These are phyloP conservation scores for Xiphorhynchus elegans DNA, from an alignment of 2,113 vertebrate species.

Conservation along the genomic window DNA sequence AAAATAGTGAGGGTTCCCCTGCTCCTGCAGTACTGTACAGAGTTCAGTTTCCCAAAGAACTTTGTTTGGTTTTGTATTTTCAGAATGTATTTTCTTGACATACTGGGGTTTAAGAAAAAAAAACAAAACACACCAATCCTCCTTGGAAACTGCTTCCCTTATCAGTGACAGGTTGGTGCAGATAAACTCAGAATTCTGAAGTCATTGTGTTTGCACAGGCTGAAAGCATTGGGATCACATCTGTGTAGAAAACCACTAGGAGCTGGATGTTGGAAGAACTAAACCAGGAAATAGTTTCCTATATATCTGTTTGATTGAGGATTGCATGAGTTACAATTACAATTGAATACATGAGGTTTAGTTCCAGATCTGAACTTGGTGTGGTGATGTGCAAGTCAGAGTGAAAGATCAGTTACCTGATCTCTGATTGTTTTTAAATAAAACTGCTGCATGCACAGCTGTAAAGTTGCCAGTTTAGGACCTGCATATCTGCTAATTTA, in stretches of 20 bases:
- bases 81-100: not conserved
- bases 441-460: not conserved
- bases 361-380: not conserved
- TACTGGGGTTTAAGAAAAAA: not conserved
- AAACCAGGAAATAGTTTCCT: not conserved
- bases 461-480: not conserved
- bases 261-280: not conserved
- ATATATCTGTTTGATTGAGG: not conserved
- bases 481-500: slow-evolving; percentile 1
- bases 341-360: not conserved
- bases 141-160: not conserved
- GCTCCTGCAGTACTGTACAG: not conserved
- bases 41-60: not conserved
- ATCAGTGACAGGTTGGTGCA: not conserved
- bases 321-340: not conserved
- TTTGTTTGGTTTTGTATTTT: not conserved
- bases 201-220: not conserved
- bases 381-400: not conserved
- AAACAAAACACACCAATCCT: not conserved
- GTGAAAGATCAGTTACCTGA: not conserved
- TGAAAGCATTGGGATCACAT: not conserved
- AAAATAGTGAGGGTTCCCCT: not conserved
- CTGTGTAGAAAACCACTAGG: not conserved
- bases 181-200: not conserved
- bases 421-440: not conserved